Evolutionary conservation across 2,113 vertebrate genomes (phyloP), one percentile per base, ranked within the genome.

Genomic region (Sisor rabdophorus): DNA sequence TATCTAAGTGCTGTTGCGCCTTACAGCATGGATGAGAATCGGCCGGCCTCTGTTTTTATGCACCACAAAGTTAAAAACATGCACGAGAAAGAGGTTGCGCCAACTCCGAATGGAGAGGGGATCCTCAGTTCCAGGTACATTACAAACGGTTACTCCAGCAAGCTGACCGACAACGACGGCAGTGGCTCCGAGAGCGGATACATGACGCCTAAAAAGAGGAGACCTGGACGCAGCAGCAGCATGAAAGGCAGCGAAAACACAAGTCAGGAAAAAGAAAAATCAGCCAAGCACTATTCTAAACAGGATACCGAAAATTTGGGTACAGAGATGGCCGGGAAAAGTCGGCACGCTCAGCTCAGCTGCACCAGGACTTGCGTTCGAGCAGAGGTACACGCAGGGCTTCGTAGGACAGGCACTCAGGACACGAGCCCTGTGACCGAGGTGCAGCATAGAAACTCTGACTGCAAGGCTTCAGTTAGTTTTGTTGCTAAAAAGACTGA

Each of bases 101-200:
- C 92, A 68, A 86, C 96, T 86, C 93, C 94, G 73, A 99, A 98
- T 47, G 96, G 96, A 11, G 83, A 96, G 68, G 84, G 94, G 59
- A 91, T 93, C 71, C 89, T 60, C 61, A 88, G 83, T 85, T 92
- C 94, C 82, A 86, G 89, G 85, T 92, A 92, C 61, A 93, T 99
- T 85, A 93, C 93, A 10, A 99, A 99, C 87, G 96, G 96, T 88
- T 99, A 93, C 71, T 89, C 95, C 71, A 85, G 93, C 86, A 97
- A 94, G 87, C 56, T 72, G 17, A 89, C 90, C 63, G 97, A 99
- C 75, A 95, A 97, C 55, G 96, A 98, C 79, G 95, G 95, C 52
- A 98, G 95, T 9, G 93, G 95, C 78, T 98, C 96, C 0, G 96
- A 98, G 88, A 95, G 94, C 67, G 95, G 96, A 84, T 99, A 97